Conservation (phyloP, 1,140 invertebrate genomes). For the Drosophila truncata region DNA sequence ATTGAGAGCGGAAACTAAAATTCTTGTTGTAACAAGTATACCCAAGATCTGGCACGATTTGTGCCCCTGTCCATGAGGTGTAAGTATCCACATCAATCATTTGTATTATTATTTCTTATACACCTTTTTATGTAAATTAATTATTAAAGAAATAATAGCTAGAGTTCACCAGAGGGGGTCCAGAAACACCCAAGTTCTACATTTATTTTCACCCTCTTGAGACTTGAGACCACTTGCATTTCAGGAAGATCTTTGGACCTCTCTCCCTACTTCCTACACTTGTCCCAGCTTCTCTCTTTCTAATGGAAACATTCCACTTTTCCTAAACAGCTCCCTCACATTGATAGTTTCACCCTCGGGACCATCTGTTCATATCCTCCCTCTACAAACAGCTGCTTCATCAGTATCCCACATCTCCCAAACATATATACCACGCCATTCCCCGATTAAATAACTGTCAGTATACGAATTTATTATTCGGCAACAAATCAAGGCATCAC, state of each 20-base stretch:
- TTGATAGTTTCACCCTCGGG: slow-evolving; percentile 20
- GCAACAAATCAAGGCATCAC: slow-evolving; percentile 21
- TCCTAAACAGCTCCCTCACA: slow-evolving; percentile 1
- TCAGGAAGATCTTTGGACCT: neutral
- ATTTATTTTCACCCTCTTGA: no score
- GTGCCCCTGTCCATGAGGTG: neutral
- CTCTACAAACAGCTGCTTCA: slow-evolving; percentile 7
- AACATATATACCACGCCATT: neutral
- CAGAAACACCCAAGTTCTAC: no score
- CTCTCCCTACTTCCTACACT: neutral
- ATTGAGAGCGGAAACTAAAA: slow-evolving; percentile 6
- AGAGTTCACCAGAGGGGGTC: neutral
- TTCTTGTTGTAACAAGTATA: neutral
- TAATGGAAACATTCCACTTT: neutral
- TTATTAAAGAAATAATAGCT: neutral
- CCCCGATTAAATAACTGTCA: slow-evolving; percentile 14
- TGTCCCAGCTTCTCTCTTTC: neutral
- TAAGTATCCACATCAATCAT: slow-evolving; percentile 11
- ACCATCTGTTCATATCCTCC: slow-evolving; percentile 23
- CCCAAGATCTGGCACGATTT: neutral
- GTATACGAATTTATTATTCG: slow-evolving; percentile 24
- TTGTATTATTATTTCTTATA: neutral
- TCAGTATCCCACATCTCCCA: neutral
- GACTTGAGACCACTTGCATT: no score
- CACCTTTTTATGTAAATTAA: neutral